Percentiles rank a stretch among this genome's conserved stretches.
phyloP scores from a whole-genome alignment of 2,888 invertebrate species.

The Griposia aprilina region DNA sequence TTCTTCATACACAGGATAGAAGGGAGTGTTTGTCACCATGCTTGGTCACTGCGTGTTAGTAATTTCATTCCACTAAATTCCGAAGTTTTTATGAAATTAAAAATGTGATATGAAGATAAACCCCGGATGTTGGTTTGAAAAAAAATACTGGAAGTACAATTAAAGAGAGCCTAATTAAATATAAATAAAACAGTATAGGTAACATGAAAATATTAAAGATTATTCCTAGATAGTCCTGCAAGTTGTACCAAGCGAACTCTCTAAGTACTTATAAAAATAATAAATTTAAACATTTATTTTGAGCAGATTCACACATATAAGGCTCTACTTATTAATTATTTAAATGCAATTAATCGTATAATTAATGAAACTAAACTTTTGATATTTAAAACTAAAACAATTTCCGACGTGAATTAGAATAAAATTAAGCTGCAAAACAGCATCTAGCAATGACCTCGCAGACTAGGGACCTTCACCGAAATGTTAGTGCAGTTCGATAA shows the following conservation, averaged over 20 bases:
- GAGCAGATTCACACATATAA: too few species aligned
- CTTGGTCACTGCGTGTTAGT: too few species aligned
- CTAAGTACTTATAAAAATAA: too few species aligned
- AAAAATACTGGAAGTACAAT: not conserved
- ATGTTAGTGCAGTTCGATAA: slow-evolving; percentile 87
- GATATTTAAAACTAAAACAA: slow-evolving; percentile 39
- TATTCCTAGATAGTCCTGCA: too few species aligned
- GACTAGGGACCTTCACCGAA: slow-evolving; percentile 88
- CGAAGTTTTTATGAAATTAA: not conserved
- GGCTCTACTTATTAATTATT: too few species aligned
- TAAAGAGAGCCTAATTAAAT: not conserved
- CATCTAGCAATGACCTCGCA: slow-evolving; percentile 81
- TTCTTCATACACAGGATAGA: not conserved
- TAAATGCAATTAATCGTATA: not conserved
- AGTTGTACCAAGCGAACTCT: not conserved
- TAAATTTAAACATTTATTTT: not conserved
- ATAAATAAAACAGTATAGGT: not conserved
- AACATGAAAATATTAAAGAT: not conserved
- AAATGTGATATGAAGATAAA: not conserved
- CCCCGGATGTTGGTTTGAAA: not conserved
- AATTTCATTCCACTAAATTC: not conserved
- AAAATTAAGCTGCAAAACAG: slow-evolving; percentile 69
- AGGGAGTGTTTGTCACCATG: not conserved
- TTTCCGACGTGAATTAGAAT: slow-evolving; percentile 53
- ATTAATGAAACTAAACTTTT: slow-evolving; percentile 32